phyloP scores from a whole-genome alignment of 2,888 invertebrate genomes.

The Gonocerus acuteangulatus region DNA sequence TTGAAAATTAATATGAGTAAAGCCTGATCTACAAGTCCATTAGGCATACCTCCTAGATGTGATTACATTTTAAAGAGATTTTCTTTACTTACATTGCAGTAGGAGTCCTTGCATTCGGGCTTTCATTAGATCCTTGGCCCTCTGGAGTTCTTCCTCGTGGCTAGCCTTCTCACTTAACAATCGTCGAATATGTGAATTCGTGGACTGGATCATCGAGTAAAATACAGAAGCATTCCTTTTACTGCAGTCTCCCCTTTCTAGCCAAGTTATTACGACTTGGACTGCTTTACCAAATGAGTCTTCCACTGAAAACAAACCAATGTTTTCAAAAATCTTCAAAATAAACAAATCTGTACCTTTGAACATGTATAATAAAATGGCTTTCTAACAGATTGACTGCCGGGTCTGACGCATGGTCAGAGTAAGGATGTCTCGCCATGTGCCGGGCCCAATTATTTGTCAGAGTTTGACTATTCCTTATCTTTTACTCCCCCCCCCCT shows the following conservation, averaged over 20 bases:
- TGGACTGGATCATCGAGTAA: constrained; percentile 92
- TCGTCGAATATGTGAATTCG: constrained; percentile 84
- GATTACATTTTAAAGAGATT: too few relatives aligned
- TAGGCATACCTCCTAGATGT: too few relatives aligned
- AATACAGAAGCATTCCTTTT: constrained; percentile 86
- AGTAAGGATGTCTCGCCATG: too few relatives aligned
- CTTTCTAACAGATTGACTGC: too few relatives aligned
- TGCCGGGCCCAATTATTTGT: too few relatives aligned
- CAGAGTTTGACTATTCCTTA: too few relatives aligned
- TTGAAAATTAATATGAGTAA: too few relatives aligned
- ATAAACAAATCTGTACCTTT: too few relatives aligned
- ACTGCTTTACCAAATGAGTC: constrained; percentile 78
- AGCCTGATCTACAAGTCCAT: too few relatives aligned
- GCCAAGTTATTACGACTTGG: constrained; percentile 77
- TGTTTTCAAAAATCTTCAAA: too few relatives aligned
- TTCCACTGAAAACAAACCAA: constrained; percentile 50
- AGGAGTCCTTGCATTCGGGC: constrained; percentile 77
- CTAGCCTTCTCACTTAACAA: constrained; percentile 75
- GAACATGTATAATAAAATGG: too few relatives aligned
- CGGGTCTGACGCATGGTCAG: background rate
- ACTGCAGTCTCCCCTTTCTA: constrained; percentile 88
- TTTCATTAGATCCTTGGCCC: constrained; percentile 75
- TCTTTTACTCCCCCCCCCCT: too few relatives aligned
- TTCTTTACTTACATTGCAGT: constrained; percentile 78
- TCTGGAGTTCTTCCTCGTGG: constrained; percentile 79